These are phyloP conservation scores for Diprion similis DNA, from an alignment of 1,140 invertebrate species.

Conservation along the genomic window DNA sequence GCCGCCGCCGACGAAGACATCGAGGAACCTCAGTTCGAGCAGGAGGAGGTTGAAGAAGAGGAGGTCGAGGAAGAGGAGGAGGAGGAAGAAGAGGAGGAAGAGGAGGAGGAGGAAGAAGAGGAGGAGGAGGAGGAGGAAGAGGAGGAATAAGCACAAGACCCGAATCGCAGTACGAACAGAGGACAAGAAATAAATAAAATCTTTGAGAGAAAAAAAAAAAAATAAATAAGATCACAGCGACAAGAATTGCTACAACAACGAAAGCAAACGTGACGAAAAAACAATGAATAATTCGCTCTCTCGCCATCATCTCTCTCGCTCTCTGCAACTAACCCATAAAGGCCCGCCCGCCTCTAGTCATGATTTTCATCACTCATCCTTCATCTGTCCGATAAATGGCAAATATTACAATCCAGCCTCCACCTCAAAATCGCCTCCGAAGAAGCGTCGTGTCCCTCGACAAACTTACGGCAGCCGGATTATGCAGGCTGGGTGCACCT, in stretches of 20 bases:
- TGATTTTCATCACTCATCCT: no score
- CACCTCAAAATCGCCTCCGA: no score
- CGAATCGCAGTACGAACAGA: neutral
- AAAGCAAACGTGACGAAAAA: conserved; percentile 70
- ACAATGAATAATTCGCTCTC: conserved; percentile 15
- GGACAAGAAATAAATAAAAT: conserved; percentile 35
- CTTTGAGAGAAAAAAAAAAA: conserved; percentile 76
- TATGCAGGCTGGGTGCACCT: no score
- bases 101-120: conserved; percentile 64
- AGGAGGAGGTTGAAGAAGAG: conserved; percentile 75
- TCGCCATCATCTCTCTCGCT: conserved; percentile 9
- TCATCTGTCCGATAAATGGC: no score
- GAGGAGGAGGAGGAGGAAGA: conserved; percentile 63
- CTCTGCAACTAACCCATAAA: conserved; percentile 18
- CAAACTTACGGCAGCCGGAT: no score
- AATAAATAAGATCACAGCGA: conserved; percentile 56
- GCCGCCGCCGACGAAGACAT: conserved; percentile 66
- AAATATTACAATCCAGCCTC: no score
- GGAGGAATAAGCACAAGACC: conserved; percentile 3
- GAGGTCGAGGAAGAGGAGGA: conserved; percentile 71
- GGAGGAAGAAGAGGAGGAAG: conserved; percentile 76
- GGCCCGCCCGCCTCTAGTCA: no score
- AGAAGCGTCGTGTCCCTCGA: no score
- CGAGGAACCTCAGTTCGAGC: conserved; percentile 61
- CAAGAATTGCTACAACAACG: conserved; percentile 77